phyloP scores from a whole-genome alignment of 1,140 invertebrate genomes.

The Lepidotrigona ventralis region DNA sequence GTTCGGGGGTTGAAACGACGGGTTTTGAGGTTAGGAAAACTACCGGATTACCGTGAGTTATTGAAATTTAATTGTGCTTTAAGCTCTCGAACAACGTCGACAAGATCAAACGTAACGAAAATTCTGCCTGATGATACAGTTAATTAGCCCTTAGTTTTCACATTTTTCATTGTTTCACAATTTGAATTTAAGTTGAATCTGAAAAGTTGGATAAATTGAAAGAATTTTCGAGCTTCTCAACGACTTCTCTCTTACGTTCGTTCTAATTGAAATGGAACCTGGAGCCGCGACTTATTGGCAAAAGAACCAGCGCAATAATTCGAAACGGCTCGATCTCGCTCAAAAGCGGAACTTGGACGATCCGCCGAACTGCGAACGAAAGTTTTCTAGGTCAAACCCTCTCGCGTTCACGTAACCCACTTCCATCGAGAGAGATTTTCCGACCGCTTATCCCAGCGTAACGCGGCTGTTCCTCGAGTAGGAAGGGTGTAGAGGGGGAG shows the following conservation, averaged over 20 bases:
- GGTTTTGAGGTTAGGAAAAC: background rate
- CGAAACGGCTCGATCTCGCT: background rate
- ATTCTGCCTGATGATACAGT: no score
- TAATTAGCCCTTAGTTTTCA: background rate
- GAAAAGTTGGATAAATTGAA: background rate
- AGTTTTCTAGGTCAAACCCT: constrained; percentile 36
- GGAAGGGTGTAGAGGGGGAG: no score
- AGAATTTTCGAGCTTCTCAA: background rate
- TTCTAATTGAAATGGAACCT: background rate
- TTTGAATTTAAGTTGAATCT: no score
- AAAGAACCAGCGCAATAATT: no score
- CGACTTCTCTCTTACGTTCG: no score
- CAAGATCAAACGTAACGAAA: background rate
- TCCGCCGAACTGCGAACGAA: constrained; percentile 4
- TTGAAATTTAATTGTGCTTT: background rate
- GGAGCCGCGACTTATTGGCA: background rate
- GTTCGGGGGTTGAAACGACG: background rate
- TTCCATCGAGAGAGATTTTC: constrained; percentile 7
- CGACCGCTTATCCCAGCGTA: background rate
- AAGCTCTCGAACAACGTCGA: background rate
- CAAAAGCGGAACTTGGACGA: background rate
- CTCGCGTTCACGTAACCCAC: constrained; percentile 2
- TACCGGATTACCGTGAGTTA: background rate
- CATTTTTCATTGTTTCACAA: background rate
- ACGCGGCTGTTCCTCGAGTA: background rate